Conservation (phyloP, 2,113 vertebrate genomes). For the Entelurus aequoreus region DNA sequence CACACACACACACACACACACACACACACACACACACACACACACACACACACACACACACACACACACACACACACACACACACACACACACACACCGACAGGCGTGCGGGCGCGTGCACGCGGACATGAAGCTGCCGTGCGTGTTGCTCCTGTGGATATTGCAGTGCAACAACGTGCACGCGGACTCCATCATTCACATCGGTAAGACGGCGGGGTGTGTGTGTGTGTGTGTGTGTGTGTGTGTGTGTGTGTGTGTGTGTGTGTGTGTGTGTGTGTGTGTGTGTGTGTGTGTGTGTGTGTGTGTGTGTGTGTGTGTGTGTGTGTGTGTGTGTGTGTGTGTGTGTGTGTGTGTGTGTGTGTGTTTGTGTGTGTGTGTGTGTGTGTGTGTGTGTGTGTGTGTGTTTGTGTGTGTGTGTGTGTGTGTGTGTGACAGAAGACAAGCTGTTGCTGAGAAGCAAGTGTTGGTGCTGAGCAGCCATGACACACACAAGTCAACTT, state of each 20-base stretch:
- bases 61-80: too few relatives aligned
- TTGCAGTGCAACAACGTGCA: conserved; percentile 86
- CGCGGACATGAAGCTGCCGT: conserved; percentile 93
- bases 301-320: conserved; percentile 4
- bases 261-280: not conserved
- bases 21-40: too few relatives aligned
- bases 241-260: conserved; percentile 17
- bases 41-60: too few relatives aligned
- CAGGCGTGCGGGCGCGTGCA: conserved; percentile 64
- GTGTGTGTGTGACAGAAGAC: not conserved
- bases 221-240: not conserved
- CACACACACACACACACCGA: too few relatives aligned
- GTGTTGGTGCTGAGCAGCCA: not conserved
- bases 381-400: conserved; percentile 5
- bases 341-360: too few relatives aligned
- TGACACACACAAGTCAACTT: conserved; percentile 63
- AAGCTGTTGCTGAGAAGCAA: conserved; percentile 5
- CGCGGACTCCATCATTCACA: conserved; percentile 99
- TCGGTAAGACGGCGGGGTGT: conserved; percentile 76
- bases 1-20: too few relatives aligned
- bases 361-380: too few relatives aligned
- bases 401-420: conserved; percentile 16
- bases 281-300: too few relatives aligned
- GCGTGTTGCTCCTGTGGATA: conserved; percentile 85
- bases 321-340: conserved; percentile 13